Percentiles rank a stretch among this genome's conserved stretches.
These are phyloP conservation scores for crab-eating macaque (Macaca fascicularis) DNA, from an alignment of 2,113 vertebrate species.

Conservation along the genomic window T2T-MFA8v1.1 NC_088384.1:77249501-77250000, in stretches of 20 bases:
- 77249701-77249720: constrained; percentile 75
- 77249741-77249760: constrained; percentile 60
- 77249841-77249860: background rate
- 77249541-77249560: constrained; percentile 54
- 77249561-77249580: constrained; percentile 64
- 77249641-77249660: constrained; percentile 71
- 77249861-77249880: background rate
- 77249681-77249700: constrained; percentile 74
- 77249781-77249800: constrained; percentile 71
- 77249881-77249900: background rate
- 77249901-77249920: constrained; percentile 21
- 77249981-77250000: constrained; percentile 37
- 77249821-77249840: constrained; percentile 41
- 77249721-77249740: constrained; percentile 62
- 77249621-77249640: constrained; percentile 38
- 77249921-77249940: background rate
- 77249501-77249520: constrained; percentile 57
- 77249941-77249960: background rate
- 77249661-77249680: constrained; percentile 72
- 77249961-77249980: background rate
- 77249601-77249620: constrained; percentile 46
- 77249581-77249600: constrained; percentile 48
- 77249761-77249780: constrained; percentile 71
- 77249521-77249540: constrained; percentile 58
- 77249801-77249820: constrained; percentile 40